Evolutionary conservation across 2,113 vertebrate species (phyloP), one percentile per base, ranked within the genome.

Genomic region (Caloenas nicobarica): DNA sequence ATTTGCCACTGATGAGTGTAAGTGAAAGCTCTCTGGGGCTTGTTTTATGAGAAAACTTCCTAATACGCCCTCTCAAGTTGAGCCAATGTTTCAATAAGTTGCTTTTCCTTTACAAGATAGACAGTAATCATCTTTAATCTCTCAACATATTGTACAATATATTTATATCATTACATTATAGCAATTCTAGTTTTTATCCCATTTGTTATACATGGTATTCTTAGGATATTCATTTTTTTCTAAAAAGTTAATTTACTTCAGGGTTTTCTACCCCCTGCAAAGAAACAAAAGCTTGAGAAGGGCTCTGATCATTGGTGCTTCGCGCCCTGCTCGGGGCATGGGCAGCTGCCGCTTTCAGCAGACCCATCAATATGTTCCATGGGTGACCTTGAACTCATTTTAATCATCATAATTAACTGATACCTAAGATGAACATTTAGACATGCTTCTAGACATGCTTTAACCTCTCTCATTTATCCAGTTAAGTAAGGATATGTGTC

Each of bases 251-350:
- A 31, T 57, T 65, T 48, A 16, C 16, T 38, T 19, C 10, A 36
- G 65, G 26, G 21, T n/a, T 72, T 95, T 56, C 29, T 36, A 0
- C 21, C 34, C 62, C 21, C 19, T 54, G 58, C 23, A 42, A 36
- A 50, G 66, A 26, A 88, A 48, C 51, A 18, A 6, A 16, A 18
- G 44, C 5, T 23, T 3, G 16, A 24, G n/a, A 0, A 23, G 10
- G 56, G 79, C 79, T 64, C 70, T 76, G 74, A 6, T 14, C 13
- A 2, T 0, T 0, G 5, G 5, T 7, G 69, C 60, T 61, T 10
- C 79, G 40, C 6, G 0, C 4, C 58, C 46, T 16, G 58, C 33
- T 6, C 0, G 1, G 54, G 31, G 13, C 33, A 22, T 0, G 0
- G 68, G 53, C 33, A 38, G 80, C 42, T 0, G 1, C 36, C 51